Conservation (phyloP, 1,140 invertebrate genomes). For the Trichonephila clavata region DNA sequence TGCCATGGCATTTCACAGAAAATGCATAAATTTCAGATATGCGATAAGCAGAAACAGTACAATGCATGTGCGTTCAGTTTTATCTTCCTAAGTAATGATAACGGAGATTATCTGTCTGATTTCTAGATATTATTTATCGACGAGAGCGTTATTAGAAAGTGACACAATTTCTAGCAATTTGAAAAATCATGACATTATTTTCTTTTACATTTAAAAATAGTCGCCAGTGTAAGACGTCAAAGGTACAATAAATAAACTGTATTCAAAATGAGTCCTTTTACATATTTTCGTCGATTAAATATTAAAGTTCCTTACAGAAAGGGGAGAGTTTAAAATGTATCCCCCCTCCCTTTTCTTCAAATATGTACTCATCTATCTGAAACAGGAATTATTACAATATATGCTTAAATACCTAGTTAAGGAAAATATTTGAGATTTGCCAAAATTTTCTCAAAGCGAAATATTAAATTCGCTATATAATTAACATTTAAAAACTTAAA, state of each 20-base stretch:
- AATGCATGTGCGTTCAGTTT: background rate
- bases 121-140: conserved; percentile 23
- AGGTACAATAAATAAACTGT: background rate
- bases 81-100: background rate
- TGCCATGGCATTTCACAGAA: background rate
- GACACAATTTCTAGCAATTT: background rate
- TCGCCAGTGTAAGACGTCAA: background rate
- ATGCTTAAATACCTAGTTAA: too few species aligned
- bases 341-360: too few species aligned
- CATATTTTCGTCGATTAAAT: too few species aligned
- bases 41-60: background rate
- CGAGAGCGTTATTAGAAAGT: background rate
- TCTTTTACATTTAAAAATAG: background rate
- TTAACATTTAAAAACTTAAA: too few species aligned
- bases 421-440: too few species aligned
- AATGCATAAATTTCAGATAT: conserved; percentile 18
- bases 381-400: too few species aligned
- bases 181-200: background rate
- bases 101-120: background rate
- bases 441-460: too few species aligned
- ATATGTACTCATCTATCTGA: too few species aligned
- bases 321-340: too few species aligned
- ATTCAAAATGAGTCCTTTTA: background rate
- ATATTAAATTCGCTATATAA: too few species aligned
- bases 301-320: too few species aligned